phyloP scores from a whole-genome alignment of 2,113 vertebrate species.

The cattle (Bos taurus) region ARS-UCD2.0 NC_037342.1:53191501-53192000 shows the following conservation, averaged over 20 bases:
- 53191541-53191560: neutral
- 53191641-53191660: neutral
- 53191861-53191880: neutral
- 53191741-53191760: neutral
- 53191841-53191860: neutral
- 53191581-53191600: neutral
- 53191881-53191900: neutral
- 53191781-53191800: neutral
- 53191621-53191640: neutral
- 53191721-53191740: neutral
- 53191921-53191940: neutral
- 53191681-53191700: neutral
- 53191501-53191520: neutral
- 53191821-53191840: neutral
- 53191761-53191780: neutral
- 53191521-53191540: neutral
- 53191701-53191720: neutral
- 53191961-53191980: neutral
- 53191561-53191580: neutral
- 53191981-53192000: neutral
- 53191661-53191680: neutral
- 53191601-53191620: neutral
- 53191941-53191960: neutral
- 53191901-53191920: neutral
- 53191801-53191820: neutral